These are phyloP conservation scores for Ibycter americanus DNA, from an alignment of 2,797 vertebrate species.

Conservation along the genomic window DNA sequence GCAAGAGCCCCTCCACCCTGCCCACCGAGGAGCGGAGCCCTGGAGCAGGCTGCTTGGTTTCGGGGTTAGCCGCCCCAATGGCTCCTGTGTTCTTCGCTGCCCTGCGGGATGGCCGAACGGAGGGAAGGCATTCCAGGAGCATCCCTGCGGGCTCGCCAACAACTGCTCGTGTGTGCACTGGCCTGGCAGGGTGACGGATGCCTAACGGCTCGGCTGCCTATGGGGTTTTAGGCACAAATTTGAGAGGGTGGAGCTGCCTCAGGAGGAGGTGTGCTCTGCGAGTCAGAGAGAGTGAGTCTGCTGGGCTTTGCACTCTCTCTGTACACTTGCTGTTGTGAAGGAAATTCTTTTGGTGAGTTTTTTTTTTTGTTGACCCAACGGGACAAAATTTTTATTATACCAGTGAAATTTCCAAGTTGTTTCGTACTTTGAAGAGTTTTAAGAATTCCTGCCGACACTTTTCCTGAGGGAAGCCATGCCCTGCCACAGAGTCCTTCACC, in stretches of 20 bases:
- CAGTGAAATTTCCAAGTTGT: constrained; percentile 36
- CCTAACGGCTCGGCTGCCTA: neutral
- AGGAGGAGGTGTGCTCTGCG: constrained; percentile 43
- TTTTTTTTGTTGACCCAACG: neutral
- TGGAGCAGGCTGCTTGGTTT: neutral
- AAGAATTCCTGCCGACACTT: constrained; percentile 23
- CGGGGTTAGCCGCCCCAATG: neutral
- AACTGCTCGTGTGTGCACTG: neutral
- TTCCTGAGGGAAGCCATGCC: constrained; percentile 68
- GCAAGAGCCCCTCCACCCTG: neutral
- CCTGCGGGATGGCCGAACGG: accelerated
- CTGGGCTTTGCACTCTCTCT: neutral
- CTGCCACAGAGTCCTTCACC: constrained; percentile 29
- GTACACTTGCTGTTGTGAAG: constrained; percentile 3
- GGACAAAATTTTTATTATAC: constrained; percentile 65
- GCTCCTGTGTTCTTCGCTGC: neutral
- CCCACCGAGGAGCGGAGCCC: neutral
- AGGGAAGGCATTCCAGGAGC: neutral
- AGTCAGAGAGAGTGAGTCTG: neutral
- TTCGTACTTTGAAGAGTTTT: neutral
- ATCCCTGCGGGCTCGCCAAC: neutral
- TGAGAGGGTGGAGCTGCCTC: constrained; percentile 68
- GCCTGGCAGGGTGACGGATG: neutral
- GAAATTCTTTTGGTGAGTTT: neutral
- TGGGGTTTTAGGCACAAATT: neutral